Conservation (phyloP, 2,113 vertebrate genomes). For the Tonatia bakeri region DNA sequence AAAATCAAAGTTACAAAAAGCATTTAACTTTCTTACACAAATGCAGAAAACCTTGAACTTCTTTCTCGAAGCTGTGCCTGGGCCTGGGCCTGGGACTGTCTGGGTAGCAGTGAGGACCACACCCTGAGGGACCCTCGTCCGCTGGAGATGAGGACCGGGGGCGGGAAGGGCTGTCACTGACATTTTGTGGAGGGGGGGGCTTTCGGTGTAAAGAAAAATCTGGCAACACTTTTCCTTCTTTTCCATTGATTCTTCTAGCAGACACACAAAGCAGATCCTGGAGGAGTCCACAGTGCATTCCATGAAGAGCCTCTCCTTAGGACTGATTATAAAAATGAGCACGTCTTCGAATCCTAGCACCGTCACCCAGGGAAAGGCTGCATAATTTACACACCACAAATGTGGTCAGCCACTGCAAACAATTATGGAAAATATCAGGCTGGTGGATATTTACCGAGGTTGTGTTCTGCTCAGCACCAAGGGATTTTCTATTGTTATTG, state of each 20-base stretch:
- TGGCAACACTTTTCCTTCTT: not conserved
- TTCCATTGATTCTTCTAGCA: not conserved
- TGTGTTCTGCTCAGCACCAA: not conserved
- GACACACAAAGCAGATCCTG: not conserved
- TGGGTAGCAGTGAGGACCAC: not conserved
- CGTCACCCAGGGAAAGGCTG: not conserved
- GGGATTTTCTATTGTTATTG: not conserved
- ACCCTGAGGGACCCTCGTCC: not conserved
- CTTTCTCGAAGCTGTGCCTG: not conserved
- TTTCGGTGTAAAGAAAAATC: not conserved
- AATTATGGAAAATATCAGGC: not conserved
- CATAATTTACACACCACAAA: not conserved
- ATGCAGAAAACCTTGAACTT: conserved; percentile 42
- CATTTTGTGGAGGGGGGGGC: not conserved
- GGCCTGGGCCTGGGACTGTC: not conserved
- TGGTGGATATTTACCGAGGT: not conserved
- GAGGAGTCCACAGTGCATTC: not conserved
- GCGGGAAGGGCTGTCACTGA: not conserved
- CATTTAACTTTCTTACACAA: conserved; percentile 21
- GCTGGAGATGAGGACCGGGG: not conserved
- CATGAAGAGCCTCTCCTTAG: not conserved
- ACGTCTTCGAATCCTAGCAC: not conserved
- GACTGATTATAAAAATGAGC: not conserved
- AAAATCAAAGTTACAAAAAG: not conserved
- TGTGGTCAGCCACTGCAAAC: not conserved